phyloP scores from a whole-genome alignment of 53 echinoderm and acorn worm genomes.

The Echinometra lucunter region DNA sequence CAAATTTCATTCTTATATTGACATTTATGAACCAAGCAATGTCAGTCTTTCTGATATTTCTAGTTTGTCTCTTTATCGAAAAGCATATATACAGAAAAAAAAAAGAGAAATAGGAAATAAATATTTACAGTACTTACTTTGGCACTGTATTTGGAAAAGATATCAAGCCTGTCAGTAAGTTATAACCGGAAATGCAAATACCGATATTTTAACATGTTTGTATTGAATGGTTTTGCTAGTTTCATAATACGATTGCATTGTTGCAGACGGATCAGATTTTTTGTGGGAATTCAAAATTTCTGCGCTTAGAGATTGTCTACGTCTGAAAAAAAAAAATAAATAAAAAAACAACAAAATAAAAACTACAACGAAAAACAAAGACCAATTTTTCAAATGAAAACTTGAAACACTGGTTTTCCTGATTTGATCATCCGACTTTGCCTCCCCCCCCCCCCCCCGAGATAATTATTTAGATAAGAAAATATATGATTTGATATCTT shows the following conservation, averaged over 20 bases:
- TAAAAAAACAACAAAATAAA: too few species aligned
- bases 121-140: slow-evolving; percentile 16
- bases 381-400: neutral
- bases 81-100: neutral
- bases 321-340: neutral
- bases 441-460: neutral
- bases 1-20: too few species aligned
- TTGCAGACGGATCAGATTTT: too few species aligned
- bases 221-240: too few species aligned
- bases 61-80: too few species aligned
- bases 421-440: neutral
- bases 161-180: neutral
- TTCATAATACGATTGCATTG: too few species aligned
- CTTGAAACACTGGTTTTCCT: neutral
- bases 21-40: too few species aligned
- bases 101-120: too few species aligned
- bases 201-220: too few species aligned
- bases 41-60: too few species aligned
- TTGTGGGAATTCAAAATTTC: neutral
- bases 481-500: neutral
- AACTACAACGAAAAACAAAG: too few species aligned
- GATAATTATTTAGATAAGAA: neutral
- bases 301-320: neutral
- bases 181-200: neutral
- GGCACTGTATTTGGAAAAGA: neutral